Evolutionary conservation across 2,888 invertebrate genomes (phyloP).

Genomic region (Acrocyrtus sp.): DNA sequence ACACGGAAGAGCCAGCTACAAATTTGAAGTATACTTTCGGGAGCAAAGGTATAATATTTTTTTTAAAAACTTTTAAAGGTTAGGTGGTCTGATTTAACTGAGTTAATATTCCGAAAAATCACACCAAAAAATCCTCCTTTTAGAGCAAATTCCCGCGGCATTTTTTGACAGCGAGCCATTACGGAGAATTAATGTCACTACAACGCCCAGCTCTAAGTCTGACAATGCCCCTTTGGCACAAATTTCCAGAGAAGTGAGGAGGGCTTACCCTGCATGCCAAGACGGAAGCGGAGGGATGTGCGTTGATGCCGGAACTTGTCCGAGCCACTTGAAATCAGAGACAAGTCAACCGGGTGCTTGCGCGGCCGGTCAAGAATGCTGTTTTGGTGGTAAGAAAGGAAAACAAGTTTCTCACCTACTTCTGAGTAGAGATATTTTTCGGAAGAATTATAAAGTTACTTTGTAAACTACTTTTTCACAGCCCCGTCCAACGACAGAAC

Average conservation of each 20-base stretch:
- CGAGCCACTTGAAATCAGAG: slow-evolving; percentile 43
- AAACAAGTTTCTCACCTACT: neutral
- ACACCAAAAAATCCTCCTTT: neutral
- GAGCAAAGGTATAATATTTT: slow-evolving; percentile 53
- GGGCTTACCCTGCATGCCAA: slow-evolving; percentile 50
- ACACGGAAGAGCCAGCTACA: neutral
- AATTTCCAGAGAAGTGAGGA: neutral
- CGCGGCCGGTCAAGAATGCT: slow-evolving; percentile 54
- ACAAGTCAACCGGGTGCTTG: slow-evolving; percentile 41
- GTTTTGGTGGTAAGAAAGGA: slow-evolving; percentile 54
- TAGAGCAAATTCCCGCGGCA: slow-evolving; percentile 55
- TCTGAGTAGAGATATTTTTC: slow-evolving; percentile 1
- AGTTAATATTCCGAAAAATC: neutral
- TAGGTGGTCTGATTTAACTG: slow-evolving; percentile 11
- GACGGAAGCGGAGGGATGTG: slow-evolving; percentile 62
- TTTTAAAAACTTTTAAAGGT: too few species aligned
- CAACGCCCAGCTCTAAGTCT: neutral
- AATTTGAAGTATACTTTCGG: slow-evolving; percentile 53
- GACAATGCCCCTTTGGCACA: too few species aligned
- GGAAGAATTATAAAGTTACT: neutral
- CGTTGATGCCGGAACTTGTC: slow-evolving; percentile 54
- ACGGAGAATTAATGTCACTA: too few species aligned
- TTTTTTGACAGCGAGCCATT: too few species aligned
- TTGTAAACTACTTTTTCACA: slow-evolving; percentile 6
- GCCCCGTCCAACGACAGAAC: slow-evolving; percentile 52